Evolutionary conservation across 2,797 vertebrate species (phyloP).

Genomic region (Erithacus rubecula): DNA sequence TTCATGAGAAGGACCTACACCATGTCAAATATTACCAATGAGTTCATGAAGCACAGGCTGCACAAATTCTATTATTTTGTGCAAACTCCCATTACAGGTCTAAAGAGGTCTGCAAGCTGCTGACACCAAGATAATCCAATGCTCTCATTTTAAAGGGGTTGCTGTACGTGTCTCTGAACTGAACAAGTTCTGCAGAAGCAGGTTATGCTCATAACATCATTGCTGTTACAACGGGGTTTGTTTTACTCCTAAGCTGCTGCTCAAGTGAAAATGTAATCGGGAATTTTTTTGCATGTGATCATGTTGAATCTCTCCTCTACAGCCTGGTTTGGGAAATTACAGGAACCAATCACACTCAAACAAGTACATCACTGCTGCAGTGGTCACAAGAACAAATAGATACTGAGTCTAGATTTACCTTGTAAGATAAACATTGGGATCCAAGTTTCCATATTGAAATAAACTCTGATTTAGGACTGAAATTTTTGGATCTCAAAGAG

Average conservation of each 20-base stretch:
- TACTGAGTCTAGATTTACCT: background rate
- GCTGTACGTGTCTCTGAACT: background rate
- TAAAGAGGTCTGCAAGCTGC: background rate
- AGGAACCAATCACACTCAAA: background rate
- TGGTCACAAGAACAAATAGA: background rate
- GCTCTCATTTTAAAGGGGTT: background rate
- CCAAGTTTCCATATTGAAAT: background rate
- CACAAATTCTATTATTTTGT: background rate
- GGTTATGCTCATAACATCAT: background rate
- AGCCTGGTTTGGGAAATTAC: background rate
- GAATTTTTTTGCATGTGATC: background rate
- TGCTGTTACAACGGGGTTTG: rapidly evolving
- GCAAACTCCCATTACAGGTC: background rate
- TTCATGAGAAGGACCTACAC: background rate
- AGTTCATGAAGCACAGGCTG: background rate
- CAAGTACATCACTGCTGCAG: background rate
- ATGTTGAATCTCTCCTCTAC: background rate
- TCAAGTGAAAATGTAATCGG: background rate
- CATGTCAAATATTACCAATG: background rate
- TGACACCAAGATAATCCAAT: background rate
- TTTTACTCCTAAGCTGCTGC: background rate
- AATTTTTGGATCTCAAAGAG: background rate
- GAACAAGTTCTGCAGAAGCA: background rate
- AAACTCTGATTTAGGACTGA: background rate
- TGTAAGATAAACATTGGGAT: background rate